phyloP scores from a whole-genome alignment of 1,140 invertebrate genomes.

The Paraescarpia echinospica region DNA sequence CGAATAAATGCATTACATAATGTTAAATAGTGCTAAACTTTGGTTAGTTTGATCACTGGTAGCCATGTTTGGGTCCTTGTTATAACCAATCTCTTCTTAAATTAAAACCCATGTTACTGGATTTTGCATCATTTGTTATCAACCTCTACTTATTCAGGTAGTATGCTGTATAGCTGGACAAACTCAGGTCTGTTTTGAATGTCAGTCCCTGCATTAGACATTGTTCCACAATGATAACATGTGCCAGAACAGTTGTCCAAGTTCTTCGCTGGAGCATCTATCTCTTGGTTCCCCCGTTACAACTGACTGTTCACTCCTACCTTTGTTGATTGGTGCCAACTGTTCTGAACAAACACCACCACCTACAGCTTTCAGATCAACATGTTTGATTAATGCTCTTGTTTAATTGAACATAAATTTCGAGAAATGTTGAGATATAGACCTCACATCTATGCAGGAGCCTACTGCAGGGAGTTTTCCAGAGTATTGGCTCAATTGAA shows the following conservation, averaged over 20 bases:
- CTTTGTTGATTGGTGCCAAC: not conserved
- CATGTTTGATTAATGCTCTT: not conserved
- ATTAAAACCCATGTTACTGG: too few species aligned
- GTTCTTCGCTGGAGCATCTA: not conserved
- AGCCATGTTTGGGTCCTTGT: too few species aligned
- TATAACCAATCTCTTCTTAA: too few species aligned
- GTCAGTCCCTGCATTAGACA: not conserved
- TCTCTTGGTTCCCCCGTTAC: not conserved
- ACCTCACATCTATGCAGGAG: not conserved
- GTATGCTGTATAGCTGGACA: not conserved
- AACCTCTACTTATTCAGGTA: too few species aligned
- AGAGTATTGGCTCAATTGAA: not conserved
- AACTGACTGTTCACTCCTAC: not conserved
- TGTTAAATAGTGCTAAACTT: too few species aligned
- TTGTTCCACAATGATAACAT: not conserved
- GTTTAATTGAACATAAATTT: constrained; percentile 5
- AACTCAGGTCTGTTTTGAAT: not conserved
- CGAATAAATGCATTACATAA: too few species aligned
- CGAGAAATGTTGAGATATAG: not conserved
- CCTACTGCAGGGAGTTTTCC: not conserved
- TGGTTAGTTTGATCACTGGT: too few species aligned
- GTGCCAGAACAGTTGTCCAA: not conserved
- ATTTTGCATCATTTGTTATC: too few species aligned
- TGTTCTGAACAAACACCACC: not conserved
- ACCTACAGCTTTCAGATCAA: not conserved